phyloP scores from a whole-genome alignment of 2,888 invertebrate species.

The Hemaris fuciformis region DNA sequence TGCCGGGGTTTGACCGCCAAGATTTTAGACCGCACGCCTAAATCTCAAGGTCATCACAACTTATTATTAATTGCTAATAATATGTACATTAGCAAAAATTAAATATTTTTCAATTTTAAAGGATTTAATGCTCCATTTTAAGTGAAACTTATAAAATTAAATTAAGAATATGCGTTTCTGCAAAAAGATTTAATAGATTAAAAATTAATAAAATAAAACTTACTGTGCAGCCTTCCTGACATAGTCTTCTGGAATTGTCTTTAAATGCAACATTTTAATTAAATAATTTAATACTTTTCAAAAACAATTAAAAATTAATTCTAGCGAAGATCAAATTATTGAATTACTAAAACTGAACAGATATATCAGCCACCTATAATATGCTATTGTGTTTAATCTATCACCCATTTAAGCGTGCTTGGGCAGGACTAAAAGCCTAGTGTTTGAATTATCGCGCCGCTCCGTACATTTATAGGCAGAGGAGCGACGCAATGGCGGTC shows the following conservation, averaged over 20 bases:
- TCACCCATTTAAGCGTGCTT: constrained; percentile 69
- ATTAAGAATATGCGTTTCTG: too few relatives aligned
- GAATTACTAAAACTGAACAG: constrained; percentile 80
- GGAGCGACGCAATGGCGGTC: constrained; percentile 54
- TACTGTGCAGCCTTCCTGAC: constrained; percentile 64
- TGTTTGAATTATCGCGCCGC: constrained; percentile 46
- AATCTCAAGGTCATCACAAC: too few relatives aligned
- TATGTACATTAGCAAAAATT: too few relatives aligned
- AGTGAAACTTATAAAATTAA: too few relatives aligned
- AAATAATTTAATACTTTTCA: constrained; percentile 43
- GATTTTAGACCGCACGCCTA: too few relatives aligned
- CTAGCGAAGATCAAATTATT: constrained; percentile 51
- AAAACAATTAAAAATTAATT: constrained; percentile 22
- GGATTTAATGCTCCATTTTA: too few relatives aligned
- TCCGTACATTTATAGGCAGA: constrained; percentile 57
- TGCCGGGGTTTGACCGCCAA: too few relatives aligned
- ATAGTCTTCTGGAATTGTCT: constrained; percentile 66
- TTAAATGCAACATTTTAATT: constrained; percentile 68
- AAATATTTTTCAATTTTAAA: too few relatives aligned
- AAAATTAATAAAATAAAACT: constrained; percentile 39
- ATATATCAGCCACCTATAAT: constrained; percentile 79
- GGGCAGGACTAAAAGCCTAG: constrained; percentile 37
- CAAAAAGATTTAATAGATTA: neutral
- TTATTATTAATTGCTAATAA: too few relatives aligned
- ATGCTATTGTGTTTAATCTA: constrained; percentile 67